Conservation (phyloP, 2,888 invertebrate species). For the Antheraea assamensis region DNA sequence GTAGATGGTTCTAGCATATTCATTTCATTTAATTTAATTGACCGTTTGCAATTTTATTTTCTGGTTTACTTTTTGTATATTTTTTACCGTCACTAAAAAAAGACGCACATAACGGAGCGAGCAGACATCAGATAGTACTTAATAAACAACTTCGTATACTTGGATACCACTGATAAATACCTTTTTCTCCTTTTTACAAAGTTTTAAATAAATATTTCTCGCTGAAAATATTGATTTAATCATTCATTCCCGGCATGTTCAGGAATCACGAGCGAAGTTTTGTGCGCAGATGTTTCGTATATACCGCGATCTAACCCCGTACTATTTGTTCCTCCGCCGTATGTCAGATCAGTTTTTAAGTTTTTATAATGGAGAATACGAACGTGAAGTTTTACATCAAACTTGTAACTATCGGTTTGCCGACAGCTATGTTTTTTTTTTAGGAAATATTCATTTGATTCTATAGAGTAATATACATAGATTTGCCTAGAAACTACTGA, state of each 20-base stretch:
- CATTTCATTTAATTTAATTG: no score
- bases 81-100: no score
- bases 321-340: neutral
- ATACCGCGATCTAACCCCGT: slow-evolving; percentile 34
- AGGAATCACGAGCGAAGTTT: slow-evolving; percentile 45
- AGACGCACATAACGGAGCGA: no score
- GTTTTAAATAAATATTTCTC: neutral
- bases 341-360: neutral
- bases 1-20: no score
- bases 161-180: neutral
- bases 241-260: slow-evolving; percentile 26
- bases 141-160: neutral
- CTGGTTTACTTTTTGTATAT: no score
- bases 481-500: no score
- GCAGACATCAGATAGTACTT: no score
- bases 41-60: no score
- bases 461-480: no score
- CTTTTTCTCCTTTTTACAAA: neutral
- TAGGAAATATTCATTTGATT: no score
- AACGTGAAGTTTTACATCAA: neutral
- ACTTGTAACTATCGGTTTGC: neutral
- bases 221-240: slow-evolving; percentile 8
- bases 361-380: slow-evolving; percentile 6
- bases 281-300: slow-evolving; percentile 48
- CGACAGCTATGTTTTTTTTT: neutral